These are phyloP conservation scores for Incurvaria masculella DNA, from an alignment of 2,888 invertebrate species.

Conservation along the genomic window DNA sequence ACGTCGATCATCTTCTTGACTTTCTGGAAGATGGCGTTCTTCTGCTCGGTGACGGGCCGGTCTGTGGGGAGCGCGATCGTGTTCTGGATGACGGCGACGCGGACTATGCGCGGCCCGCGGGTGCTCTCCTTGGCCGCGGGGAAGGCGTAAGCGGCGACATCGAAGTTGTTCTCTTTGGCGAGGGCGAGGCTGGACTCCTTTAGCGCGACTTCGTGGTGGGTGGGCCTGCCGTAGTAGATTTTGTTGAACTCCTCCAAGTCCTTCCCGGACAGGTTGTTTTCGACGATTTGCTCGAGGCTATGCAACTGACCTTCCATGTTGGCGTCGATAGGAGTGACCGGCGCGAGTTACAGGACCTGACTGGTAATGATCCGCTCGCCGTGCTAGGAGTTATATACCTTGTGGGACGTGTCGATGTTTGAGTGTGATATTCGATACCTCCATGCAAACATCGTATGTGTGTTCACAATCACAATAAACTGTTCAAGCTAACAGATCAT, in stretches of 20 bases:
- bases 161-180: constrained; percentile 57
- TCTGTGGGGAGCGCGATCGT: constrained; percentile 76
- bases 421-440: too few species aligned
- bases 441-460: too few species aligned
- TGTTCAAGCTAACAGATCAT: too few species aligned
- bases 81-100: constrained; percentile 88
- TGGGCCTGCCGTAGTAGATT: constrained; percentile 41
- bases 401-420: too few species aligned
- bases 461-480: too few species aligned
- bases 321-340: too few species aligned
- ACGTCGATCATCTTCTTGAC: constrained; percentile 76
- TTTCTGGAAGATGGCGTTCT: constrained; percentile 75
- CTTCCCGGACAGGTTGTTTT: constrained; percentile 38
- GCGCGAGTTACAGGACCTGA: too few species aligned
- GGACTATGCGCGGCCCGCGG: constrained; percentile 70
- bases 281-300: constrained; percentile 41
- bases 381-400: too few species aligned
- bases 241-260: constrained; percentile 48
- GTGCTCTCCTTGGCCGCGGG: constrained; percentile 47
- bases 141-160: constrained; percentile 44
- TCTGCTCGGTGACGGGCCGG: constrained; percentile 72
- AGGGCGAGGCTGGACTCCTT: constrained; percentile 50
- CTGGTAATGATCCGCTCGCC: too few species aligned
- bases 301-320: constrained; percentile 45
- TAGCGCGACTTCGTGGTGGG: constrained; percentile 35